phyloP scores from a whole-genome alignment of 2,888 invertebrate genomes.

The Nymphalis c-album region DNA sequence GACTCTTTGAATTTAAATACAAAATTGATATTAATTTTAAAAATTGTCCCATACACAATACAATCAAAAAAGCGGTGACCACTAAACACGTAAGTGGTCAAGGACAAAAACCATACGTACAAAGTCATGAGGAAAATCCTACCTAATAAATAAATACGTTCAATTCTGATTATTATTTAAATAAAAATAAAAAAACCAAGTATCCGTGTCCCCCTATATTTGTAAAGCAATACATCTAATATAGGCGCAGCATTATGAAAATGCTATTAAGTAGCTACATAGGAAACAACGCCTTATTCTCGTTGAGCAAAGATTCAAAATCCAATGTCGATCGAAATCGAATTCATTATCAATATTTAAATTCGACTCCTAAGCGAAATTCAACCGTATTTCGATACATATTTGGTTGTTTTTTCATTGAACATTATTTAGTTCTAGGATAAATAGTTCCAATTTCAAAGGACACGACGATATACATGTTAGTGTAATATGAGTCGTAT shows the following conservation, averaged over 20 bases:
- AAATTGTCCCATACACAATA: too few relatives aligned
- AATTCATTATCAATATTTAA: conserved; percentile 27
- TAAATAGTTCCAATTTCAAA: conserved; percentile 19
- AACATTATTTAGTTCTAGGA: conserved; percentile 1
- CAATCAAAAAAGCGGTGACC: too few relatives aligned
- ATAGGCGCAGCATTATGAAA: conserved; percentile 26
- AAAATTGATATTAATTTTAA: too few relatives aligned
- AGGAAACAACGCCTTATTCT: conserved; percentile 6
- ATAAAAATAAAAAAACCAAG: background rate
- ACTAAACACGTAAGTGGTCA: too few relatives aligned
- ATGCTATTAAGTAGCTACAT: conserved; percentile 25
- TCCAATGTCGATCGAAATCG: background rate
- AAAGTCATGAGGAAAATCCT: too few relatives aligned
- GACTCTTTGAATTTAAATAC: too few relatives aligned
- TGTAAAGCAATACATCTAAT: conserved; percentile 13
- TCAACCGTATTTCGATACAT: background rate
- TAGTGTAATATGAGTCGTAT: conserved; percentile 20
- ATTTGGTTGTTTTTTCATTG: conserved; percentile 25
- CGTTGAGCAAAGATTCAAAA: background rate
- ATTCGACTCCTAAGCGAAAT: conserved; percentile 10
- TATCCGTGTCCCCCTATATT: background rate
- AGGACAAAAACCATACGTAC: too few relatives aligned
- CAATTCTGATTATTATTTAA: background rate
- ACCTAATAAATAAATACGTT: too few relatives aligned
- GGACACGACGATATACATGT: conserved; percentile 12